Conservation (phyloP, 2,113 vertebrate species). For the Tenrec ecaudatus region DNA sequence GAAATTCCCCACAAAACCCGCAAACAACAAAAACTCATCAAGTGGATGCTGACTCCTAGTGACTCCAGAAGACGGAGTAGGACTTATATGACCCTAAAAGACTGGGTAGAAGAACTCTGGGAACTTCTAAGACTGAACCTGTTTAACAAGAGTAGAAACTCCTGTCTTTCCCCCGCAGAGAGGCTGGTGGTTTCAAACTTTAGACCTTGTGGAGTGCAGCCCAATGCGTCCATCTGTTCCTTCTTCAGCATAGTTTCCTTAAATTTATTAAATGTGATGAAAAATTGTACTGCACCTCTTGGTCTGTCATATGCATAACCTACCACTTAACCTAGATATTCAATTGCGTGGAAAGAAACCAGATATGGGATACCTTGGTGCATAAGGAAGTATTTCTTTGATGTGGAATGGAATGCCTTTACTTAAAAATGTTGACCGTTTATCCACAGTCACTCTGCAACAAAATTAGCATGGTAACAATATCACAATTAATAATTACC, state of each 20-base stretch:
- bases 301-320: neutral
- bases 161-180: too few species aligned
- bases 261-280: neutral
- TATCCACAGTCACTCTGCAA: neutral
- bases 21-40: too few species aligned
- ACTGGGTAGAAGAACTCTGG: too few species aligned
- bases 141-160: too few species aligned
- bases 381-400: slow-evolving; percentile 29
- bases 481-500: neutral
- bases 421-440: neutral
- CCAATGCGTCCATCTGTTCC: too few species aligned
- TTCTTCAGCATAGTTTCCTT: neutral
- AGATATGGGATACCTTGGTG: neutral
- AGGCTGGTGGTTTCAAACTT: too few species aligned
- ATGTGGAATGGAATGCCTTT: neutral
- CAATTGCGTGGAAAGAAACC: neutral
- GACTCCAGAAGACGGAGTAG: too few species aligned
- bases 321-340: neutral
- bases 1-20: too few species aligned
- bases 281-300: slow-evolving; percentile 26
- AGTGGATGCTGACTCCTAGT: too few species aligned
- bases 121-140: too few species aligned
- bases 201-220: too few species aligned
- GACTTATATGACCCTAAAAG: too few species aligned
- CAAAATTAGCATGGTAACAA: neutral